A percentile compares a stretch with the other conserved stretches of the same genome.
phyloP scores from a whole-genome alignment of 2,113 vertebrate genomes.

The Anser cygnoides region DNA sequence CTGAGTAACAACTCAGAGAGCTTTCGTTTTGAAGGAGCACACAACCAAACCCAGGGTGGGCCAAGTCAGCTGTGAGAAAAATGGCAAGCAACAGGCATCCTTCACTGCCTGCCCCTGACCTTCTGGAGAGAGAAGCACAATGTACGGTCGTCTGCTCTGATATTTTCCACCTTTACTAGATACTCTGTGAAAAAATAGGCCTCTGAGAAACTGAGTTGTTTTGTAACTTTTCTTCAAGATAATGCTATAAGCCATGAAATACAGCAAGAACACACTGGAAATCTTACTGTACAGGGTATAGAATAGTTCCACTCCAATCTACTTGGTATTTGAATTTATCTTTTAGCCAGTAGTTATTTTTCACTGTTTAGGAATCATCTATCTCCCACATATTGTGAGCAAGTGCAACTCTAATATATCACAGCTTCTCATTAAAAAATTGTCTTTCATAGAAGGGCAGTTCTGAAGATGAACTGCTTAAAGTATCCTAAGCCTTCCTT shows the following conservation, averaged over 20 bases:
- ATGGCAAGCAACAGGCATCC: not conserved
- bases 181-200: not conserved
- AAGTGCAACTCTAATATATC: not conserved
- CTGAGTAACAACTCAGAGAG: not conserved
- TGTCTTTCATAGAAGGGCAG: not conserved
- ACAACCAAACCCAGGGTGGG: fast-evolving
- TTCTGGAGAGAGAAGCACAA: not conserved
- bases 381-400: not conserved
- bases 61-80: not conserved
- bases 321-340: not conserved
- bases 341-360: not conserved
- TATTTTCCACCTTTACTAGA: not conserved
- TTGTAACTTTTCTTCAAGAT: not conserved
- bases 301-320: not conserved
- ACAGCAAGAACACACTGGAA: not conserved
- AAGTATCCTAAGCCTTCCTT: not conserved
- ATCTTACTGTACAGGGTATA: not conserved
- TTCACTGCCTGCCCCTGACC: fast-evolving
- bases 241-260: not conserved
- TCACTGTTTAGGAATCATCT: not conserved
- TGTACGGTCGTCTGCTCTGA: not conserved
- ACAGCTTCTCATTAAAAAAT: not conserved
- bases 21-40: not conserved
- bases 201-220: not conserved
- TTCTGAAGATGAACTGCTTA: not conserved